Conservation (phyloP, 2,113 vertebrate species). For the Ranitomeya variabilis region DNA sequence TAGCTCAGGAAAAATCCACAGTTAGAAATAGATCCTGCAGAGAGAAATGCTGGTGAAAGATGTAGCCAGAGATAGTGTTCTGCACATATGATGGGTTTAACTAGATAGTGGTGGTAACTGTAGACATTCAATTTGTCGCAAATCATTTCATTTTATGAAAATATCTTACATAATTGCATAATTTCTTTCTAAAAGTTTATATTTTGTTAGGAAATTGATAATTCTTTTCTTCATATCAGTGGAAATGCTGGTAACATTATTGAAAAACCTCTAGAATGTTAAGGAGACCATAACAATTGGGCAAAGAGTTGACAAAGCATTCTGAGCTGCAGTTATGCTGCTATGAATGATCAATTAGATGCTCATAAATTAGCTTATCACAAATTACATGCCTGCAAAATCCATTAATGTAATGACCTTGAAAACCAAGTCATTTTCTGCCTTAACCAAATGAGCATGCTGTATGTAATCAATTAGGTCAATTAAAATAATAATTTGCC, state of each 20-base stretch:
- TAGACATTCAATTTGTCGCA: too few species aligned
- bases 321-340: conserved; percentile 64
- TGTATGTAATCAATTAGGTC: conserved; percentile 75
- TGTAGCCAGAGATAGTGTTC: too few species aligned
- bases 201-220: background rate
- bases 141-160: too few species aligned
- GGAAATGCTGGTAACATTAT: conserved; percentile 20
- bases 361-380: conserved; percentile 68
- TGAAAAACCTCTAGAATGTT: conserved; percentile 65
- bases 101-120: too few species aligned
- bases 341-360: conserved; percentile 74
- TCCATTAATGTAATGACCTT: conserved; percentile 77
- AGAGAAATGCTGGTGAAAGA: too few species aligned
- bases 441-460: conserved; percentile 73
- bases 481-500: conserved; percentile 78
- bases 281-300: conserved; percentile 66
- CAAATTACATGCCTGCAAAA: conserved; percentile 69
- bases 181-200: background rate
- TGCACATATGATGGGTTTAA: too few species aligned
- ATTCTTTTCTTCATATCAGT: background rate
- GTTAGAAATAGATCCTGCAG: too few species aligned
- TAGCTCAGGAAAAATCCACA: too few species aligned
- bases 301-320: conserved; percentile 67
- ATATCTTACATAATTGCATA: too few species aligned
- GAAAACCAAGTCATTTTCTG: conserved; percentile 71